Evolutionary conservation across 2,888 invertebrate genomes (phyloP), one percentile per base, ranked within the genome.

Genomic region (Dendrolimus houi): DNA sequence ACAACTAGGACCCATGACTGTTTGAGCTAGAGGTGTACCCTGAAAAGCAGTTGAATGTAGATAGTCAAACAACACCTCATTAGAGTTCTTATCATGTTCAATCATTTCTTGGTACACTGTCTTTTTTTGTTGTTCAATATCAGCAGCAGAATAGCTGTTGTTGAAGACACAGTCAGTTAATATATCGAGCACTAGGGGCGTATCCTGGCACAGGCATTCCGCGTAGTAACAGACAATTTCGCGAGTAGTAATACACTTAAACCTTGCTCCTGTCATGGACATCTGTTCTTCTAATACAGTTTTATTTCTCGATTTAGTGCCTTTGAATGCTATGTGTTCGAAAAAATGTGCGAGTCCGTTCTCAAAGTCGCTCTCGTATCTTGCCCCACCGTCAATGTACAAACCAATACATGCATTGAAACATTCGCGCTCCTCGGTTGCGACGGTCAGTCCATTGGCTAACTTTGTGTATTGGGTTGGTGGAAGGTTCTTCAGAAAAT

Each of bases 141-240:
- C 85, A 0, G 62, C 29, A 0, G 59, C 56, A 7, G 64, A 66
- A 61, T 72, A 93, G 90, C 73, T 92, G 92, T 63, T 93, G 84
- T 98, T 97, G 75, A 97, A 97, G 29, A 99, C 93, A 74, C 99
- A 99, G 74, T 99, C 99, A 1, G 97, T 92, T 57, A 99, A 91
- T 67, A 99, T 96, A 77, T 99, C 98, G 29, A 99, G 92, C 7
- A 97, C 96, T 74, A 95, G 93, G 0, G 95, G 94, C 0, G 98
- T 93, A 87, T 99, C 97, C 75, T 96, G 93, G 2, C 94, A 92
- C 61, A 99, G 92, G 75, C 98, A 98, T 83, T 98, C 97, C 13
- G 97, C 98, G 79, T 98, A 99, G 85, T 97, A 99, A 0, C 96
- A 97, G 10, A 97, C 97, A 85, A 99, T 97, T 84, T 99, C 99